Base-by-base conservation (phyloP, 2,888 invertebrate genomes). In the Amblyteles armatorius region DNA sequence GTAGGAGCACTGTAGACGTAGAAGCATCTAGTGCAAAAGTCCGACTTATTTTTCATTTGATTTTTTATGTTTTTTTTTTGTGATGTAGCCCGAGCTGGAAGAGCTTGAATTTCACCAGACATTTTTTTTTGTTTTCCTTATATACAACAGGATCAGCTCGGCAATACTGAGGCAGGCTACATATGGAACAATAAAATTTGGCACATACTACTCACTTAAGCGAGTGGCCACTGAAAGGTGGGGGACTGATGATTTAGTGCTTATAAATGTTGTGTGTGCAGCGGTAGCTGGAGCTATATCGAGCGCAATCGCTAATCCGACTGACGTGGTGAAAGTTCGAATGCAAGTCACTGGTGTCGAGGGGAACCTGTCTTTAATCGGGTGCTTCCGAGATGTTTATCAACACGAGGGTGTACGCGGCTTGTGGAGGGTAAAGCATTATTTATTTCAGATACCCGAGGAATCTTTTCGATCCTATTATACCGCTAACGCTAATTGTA, bases 151-250 rank as follows among this genome's bases (percentile, higher is more conserved):
- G 76, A 98, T 99, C 92, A 97, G 97, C 95, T 98, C 99, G 73
- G 99, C 99, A 63, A 96, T 99, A 76, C 94, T 99, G 81, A 95
- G 99, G 2, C 99, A 99, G 94, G 97, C 98, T 44, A 98, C 98
- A 55, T 99, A 99, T 94, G 99, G 99, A 89, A 99, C 99, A 50
- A 98, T 99, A 86, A 99, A 99, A 94, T 99, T 99, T 93, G 99
- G 99, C 88, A 97, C 98, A 13, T 99, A 99, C 94, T 98, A 99
- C 93, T 97, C 98, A 1, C 94, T 99, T 88, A 98, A 99, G 94
- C 96, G 83, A 91, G 91, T 95, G 90, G 90, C 87, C 55, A 87
- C 86, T 63, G 90, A 93, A 44, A 91, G 86, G 72, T 93, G 93
- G 93, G 92, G 92, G 73, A 91, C 91, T 90, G 88, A 94, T 92